Percentiles rank a stretch among this genome's conserved stretches.
phyloP scores from a whole-genome alignment of 2,113 vertebrate species.

The Lasiurus cinereus region DNA sequence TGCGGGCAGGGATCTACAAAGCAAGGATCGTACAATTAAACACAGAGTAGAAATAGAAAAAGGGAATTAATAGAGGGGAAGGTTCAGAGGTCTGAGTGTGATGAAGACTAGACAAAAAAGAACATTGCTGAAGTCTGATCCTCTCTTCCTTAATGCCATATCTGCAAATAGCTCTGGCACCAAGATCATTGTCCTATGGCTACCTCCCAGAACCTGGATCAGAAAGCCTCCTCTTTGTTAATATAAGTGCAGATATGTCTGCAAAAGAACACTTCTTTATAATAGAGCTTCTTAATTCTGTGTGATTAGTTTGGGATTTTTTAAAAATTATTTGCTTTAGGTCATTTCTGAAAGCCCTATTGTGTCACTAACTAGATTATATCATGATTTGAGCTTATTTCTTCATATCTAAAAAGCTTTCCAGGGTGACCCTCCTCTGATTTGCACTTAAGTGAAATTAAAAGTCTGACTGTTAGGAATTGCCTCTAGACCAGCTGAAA shows the following conservation, averaged over 20 bases:
- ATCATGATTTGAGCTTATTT: conserved; percentile 66
- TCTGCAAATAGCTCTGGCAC: conserved; percentile 1
- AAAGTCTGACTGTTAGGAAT: conserved; percentile 86
- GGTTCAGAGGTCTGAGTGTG: background rate
- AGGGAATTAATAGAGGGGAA: background rate
- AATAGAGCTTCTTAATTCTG: background rate
- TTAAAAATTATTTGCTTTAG: conserved; percentile 60
- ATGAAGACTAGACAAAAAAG: conserved; percentile 12
- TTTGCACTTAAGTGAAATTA: conserved; percentile 89
- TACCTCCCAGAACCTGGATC: background rate
- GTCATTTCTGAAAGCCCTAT: conserved; percentile 76
- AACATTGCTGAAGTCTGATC: background rate
- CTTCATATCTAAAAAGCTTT: conserved; percentile 85
- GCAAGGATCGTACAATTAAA: background rate
- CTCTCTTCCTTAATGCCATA: background rate
- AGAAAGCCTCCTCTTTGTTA: conserved; percentile 31
- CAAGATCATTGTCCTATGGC: background rate
- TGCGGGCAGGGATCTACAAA: background rate
- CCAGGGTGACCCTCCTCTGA: conserved; percentile 77
- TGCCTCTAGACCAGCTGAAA: conserved; percentile 86
- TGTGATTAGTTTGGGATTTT: conserved; percentile 59
- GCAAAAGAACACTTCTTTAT: conserved; percentile 33
- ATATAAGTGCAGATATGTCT: conserved; percentile 55
- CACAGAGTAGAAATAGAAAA: background rate
- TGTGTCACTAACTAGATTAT: conserved; percentile 77